Evolutionary conservation across 1,140 invertebrate genomes (phyloP), one percentile per base, ranked within the genome.

Genomic region (Mizuhopecten yessoensis): DNA sequence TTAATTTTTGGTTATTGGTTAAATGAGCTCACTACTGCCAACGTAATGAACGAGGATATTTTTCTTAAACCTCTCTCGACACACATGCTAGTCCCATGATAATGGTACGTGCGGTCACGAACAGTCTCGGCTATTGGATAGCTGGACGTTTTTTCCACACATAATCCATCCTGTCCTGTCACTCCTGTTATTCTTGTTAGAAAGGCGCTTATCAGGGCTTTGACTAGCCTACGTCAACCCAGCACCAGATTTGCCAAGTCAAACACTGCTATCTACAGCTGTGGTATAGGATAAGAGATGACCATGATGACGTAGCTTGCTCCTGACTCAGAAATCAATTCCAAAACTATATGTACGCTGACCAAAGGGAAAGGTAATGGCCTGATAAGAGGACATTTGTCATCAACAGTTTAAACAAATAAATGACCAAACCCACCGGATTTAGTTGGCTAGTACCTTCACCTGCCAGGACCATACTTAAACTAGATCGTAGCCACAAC

Each of bases 261-360:
- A 75, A 75, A 75, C 57, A 75, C n/a, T 29, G 57, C 57, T 75
- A 75, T 75, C 57, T 75, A 75, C 15, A 75, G 57, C 57, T 75
- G 20, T 75, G n/a, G 57, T 75, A n/a, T 75, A n/a, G n/a, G n/a
- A 3, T 57, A 7, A 15, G 3, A 11, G 57, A 7, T 75, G 57
- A 75, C 57, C 57, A n/a, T 7, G 5, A 75, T 75, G 57, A 75
- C 57, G 57, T 75, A 75, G 0, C 17, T 29, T 75, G 23, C 9
- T 1, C n/a, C 57, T 75, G 0, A 75, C 57, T 29, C 17, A n/a
- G 57, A 75, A 75, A 75, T 75, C n/a, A 75, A 75, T 75, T 75
- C n/a, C n/a, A 75, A n/a, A 75, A 75, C 29, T 29, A 75, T 75
- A 75, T 29, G n/a, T n/a, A n/a, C n/a, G n/a, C n/a, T n/a, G n/a